Conservation (phyloP, 2,888 invertebrate genomes). For the Meandrusa payeni region DNA sequence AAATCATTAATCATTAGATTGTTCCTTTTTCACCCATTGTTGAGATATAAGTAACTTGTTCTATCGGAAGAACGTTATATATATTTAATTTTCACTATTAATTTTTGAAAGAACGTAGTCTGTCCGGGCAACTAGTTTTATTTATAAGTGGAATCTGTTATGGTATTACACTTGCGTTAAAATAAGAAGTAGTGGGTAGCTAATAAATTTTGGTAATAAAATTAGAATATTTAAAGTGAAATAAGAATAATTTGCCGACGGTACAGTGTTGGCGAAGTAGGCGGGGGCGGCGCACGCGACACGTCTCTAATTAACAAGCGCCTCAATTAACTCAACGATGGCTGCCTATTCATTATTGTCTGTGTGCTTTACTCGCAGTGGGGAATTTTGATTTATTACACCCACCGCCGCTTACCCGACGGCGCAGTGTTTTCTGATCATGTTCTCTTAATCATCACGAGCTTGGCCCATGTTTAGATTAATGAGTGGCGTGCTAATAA, state of each 20-base stretch:
- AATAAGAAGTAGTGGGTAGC: no score
- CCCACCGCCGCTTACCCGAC: background rate
- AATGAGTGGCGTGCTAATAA: slow-evolving; percentile 14
- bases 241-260: slow-evolving; percentile 31
- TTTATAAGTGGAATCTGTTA: no score
- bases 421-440: slow-evolving; percentile 3
- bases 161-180: no score
- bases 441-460: slow-evolving; percentile 22
- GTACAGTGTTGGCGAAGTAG: slow-evolving; percentile 34
- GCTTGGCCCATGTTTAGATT: slow-evolving; percentile 13
- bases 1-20: no score
- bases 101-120: no score
- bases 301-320: slow-evolving; percentile 64
- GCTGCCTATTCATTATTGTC: slow-evolving; percentile 30
- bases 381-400: slow-evolving; percentile 19
- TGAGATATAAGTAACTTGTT: no score
- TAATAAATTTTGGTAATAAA: no score
- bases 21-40: no score
- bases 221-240: no score
- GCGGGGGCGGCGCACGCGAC: slow-evolving; percentile 66
- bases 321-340: slow-evolving; percentile 60
- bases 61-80: no score
- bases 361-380: slow-evolving; percentile 28
- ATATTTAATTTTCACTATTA: no score
- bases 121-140: no score